These are phyloP conservation scores for Channa striata DNA, from an alignment of 2,797 vertebrate genomes.

Conservation along the genomic window DNA sequence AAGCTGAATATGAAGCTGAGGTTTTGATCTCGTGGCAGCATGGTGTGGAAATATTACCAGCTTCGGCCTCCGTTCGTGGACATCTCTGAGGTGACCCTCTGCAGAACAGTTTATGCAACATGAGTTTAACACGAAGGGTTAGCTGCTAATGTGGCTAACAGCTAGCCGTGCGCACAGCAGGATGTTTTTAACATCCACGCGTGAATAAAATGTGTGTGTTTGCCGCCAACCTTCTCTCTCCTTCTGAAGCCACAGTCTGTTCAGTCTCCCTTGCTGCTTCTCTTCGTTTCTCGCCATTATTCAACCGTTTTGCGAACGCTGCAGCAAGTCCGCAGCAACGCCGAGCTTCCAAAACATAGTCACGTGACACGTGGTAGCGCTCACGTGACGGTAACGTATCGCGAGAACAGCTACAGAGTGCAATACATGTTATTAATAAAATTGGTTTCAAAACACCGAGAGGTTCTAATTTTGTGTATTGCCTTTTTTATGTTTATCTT, in stretches of 20 bases:
- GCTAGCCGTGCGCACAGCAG: background rate
- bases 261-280: constrained; percentile 85
- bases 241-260: constrained; percentile 86
- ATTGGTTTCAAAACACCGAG: no score
- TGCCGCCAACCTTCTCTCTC: constrained; percentile 78
- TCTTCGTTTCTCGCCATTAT: constrained; percentile 87
- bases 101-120: constrained; percentile 14
- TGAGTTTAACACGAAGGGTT: background rate
- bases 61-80: constrained; percentile 76
- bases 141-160: constrained; percentile 27
- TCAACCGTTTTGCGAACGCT: background rate
- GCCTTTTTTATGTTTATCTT: no score
- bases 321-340: background rate
- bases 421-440: no score
- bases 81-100: constrained; percentile 86
- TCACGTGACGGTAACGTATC: constrained; percentile 1
- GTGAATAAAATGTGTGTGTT: rapidly evolving
- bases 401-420: constrained; percentile 2
- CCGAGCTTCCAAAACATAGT: constrained; percentile 30
- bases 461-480: no score
- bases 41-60: constrained; percentile 85
- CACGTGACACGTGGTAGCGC: constrained; percentile 48
- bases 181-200: background rate
- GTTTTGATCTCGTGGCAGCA: no score
- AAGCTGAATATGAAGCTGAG: background rate